These are phyloP conservation scores for Loxodonta africana DNA, from an alignment of 2,113 vertebrate genomes.

Conservation along the genomic window DNA sequence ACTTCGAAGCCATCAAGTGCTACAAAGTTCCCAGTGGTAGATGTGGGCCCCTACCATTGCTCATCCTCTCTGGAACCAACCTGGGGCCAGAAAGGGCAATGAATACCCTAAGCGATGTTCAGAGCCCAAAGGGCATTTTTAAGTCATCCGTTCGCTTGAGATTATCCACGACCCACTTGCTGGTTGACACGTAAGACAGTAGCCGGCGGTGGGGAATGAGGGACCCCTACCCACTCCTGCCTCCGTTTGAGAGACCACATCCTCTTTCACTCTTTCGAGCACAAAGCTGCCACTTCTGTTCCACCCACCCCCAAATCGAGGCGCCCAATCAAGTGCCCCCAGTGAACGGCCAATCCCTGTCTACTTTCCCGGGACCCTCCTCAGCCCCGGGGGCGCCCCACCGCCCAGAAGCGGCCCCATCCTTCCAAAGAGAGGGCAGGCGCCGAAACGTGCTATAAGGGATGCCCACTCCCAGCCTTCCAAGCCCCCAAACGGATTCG, in stretches of 20 bases:
- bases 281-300: slow-evolving; percentile 72
- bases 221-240: neutral
- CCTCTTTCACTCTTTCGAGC: slow-evolving; percentile 40
- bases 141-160: slow-evolving; percentile 57
- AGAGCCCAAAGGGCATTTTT: slow-evolving; percentile 52
- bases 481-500: slow-evolving; percentile 78
- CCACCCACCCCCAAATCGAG: slow-evolving; percentile 45
- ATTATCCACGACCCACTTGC: slow-evolving; percentile 40
- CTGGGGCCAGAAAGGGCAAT: neutral
- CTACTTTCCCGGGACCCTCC: slow-evolving; percentile 78
- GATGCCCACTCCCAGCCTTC: slow-evolving; percentile 65
- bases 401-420: slow-evolving; percentile 20
- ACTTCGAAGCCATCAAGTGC: slow-evolving; percentile 37
- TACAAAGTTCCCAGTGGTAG: neutral
- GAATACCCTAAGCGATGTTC: neutral
- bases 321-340: slow-evolving; percentile 69
- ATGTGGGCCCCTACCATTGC: neutral
- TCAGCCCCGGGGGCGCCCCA: slow-evolving; percentile 19
- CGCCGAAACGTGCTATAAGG: slow-evolving; percentile 53
- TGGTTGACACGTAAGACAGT: slow-evolving; percentile 35
- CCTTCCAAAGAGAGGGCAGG: slow-evolving; percentile 47
- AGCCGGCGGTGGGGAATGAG: neutral
- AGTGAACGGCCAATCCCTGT: slow-evolving; percentile 59
- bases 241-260: slow-evolving; percentile 18
- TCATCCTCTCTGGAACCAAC: neutral